Base-by-base conservation (phyloP, 2,888 invertebrate genomes). In the Sinopyrophorus schimmeli region DNA sequence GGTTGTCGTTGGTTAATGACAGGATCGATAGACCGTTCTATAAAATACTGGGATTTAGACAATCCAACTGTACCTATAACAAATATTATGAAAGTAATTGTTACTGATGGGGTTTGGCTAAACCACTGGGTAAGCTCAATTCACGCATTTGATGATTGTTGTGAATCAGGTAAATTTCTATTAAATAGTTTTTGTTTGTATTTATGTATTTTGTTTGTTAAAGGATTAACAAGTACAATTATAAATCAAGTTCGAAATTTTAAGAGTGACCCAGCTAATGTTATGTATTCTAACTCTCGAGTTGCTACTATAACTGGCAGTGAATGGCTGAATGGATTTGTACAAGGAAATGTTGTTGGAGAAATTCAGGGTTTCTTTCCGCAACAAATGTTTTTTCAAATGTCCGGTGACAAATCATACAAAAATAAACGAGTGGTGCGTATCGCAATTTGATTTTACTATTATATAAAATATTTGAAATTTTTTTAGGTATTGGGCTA, bases 41-140 rank as follows among this genome's bases (percentile, higher is more conserved):
- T 81, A 14, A 84, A 83, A 70, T 78, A 85, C 43, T 89, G 87
- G 87, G 84, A 89, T 67, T 78, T 86, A 39, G 69, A 76, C 35
- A 71, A 77, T 54, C 64, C 68, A 23, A 66, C 59, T 14, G 62
- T 60, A 18, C 76, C 77, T 1, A 64, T 77, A 15, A 66, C 60
- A 18, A 53, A 52, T n/a, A 27, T 58, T 2, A 75, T 72, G 53
- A 74, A 71, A 47, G 74, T 74, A 27, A 62, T 75, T 6, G 65
- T 76, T n/a, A 70, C 73, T 0, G 75, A 77, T 60, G 77, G 76
- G 4, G 59, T 70, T 26, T 81, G 80, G 79, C 56, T 77, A 44
- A 71, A 68, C 3, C 72, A 79, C 58, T 81, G 81, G 80, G 66
- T 77, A 20, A 68, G 73, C 41, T 69, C 71, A 35, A 55, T 76